Evolutionary conservation across 1,140 invertebrate genomes (phyloP).

Genomic region (Calliphora vicina): DNA sequence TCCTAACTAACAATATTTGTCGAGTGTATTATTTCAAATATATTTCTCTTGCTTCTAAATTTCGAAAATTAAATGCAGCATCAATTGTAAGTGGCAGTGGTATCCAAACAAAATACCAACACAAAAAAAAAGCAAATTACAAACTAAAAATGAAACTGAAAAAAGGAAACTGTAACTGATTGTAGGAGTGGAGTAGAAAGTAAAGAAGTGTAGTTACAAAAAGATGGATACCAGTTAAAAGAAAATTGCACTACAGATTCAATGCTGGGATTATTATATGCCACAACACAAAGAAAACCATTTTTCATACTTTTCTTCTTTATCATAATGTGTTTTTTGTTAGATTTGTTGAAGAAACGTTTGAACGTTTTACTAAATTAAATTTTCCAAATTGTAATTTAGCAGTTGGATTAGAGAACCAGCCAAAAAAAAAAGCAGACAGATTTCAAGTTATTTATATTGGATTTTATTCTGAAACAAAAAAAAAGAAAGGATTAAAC

Average conservation of each 20-base stretch:
- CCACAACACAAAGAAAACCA: neutral
- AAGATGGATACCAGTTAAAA: neutral
- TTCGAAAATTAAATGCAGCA: constrained; percentile 24
- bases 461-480: neutral
- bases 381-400: neutral
- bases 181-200: neutral
- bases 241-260: neutral
- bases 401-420: neutral
- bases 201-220: neutral
- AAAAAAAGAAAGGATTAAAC: neutral
- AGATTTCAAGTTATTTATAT: neutral
- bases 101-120: neutral
- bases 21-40: too few relatives aligned
- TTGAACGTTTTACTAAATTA: neutral
- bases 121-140: constrained; percentile 7
- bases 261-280: neutral
- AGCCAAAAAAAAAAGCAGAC: neutral
- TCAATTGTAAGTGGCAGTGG: neutral
- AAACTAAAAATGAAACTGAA: neutral
- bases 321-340: too few relatives aligned
- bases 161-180: neutral
- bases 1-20: too few relatives aligned
- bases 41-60: too few relatives aligned
- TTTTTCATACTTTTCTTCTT: neutral
- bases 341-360: neutral